Percentiles rank a stretch among this genome's conserved stretches.
These are phyloP conservation scores for Echinarachnius parma DNA, from an alignment of 53 echinoderm and acorn worm species.

Conservation along the genomic window DNA sequence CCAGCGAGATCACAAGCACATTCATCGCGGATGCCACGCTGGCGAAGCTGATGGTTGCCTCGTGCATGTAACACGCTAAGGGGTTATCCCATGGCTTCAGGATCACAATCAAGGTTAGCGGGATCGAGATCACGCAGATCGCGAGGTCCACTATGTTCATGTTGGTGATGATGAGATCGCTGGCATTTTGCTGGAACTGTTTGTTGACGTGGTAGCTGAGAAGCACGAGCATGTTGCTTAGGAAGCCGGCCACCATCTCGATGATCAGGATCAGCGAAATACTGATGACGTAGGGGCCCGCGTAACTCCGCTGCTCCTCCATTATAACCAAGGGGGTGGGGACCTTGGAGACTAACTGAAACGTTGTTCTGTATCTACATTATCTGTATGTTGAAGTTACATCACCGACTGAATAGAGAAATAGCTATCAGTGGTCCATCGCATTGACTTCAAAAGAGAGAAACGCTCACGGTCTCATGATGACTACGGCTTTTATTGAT, in stretches of 20 bases:
- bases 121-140: slow-evolving; percentile 67
- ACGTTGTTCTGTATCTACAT: too few relatives aligned
- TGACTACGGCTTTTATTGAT: too few relatives aligned
- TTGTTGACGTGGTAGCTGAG: slow-evolving; percentile 67
- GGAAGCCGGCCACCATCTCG: slow-evolving; percentile 69
- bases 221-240: slow-evolving; percentile 62
- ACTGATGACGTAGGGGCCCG: slow-evolving; percentile 51
- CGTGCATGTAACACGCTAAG: slow-evolving; percentile 68
- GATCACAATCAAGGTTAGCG: slow-evolving; percentile 55
- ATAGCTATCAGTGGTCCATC: too few relatives aligned
- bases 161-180: slow-evolving; percentile 73
- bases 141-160: slow-evolving; percentile 74
- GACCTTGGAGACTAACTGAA: too few relatives aligned
- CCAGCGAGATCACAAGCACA: slow-evolving; percentile 67
- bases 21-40: slow-evolving; percentile 73
- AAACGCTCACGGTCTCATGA: too few relatives aligned
- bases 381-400: too few relatives aligned
- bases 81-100: slow-evolving; percentile 49
- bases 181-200: slow-evolving; percentile 60
- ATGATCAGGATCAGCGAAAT: slow-evolving; percentile 57
- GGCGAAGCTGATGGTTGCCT: slow-evolving; percentile 71
- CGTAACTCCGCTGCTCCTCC: slow-evolving; percentile 32
- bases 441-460: too few relatives aligned
- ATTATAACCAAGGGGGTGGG: too few relatives aligned
- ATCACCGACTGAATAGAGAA: too few relatives aligned